These are phyloP conservation scores for Gymnarchus niloticus DNA, from an alignment of 2,113 vertebrate species.

Conservation along the genomic window DNA sequence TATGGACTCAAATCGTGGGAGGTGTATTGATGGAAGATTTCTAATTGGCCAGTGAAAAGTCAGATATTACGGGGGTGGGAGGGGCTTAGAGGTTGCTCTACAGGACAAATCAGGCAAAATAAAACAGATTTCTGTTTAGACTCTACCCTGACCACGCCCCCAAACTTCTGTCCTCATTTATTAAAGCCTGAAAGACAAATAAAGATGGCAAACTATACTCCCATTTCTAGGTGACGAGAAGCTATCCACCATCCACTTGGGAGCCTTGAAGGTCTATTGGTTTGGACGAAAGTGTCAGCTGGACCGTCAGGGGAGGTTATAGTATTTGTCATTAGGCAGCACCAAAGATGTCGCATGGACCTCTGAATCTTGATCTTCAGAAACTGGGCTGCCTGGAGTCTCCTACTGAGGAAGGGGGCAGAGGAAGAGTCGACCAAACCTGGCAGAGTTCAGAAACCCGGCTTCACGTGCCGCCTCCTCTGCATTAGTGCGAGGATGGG, in stretches of 20 bases:
- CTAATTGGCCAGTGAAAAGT: background rate
- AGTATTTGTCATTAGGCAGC: no score
- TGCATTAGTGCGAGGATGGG: background rate
- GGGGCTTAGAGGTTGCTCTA: background rate
- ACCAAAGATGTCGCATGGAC: no score
- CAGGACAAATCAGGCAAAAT: background rate
- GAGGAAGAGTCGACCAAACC: no score
- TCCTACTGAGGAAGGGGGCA: no score
- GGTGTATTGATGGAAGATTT: background rate
- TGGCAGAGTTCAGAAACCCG: background rate
- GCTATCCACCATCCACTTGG: no score
- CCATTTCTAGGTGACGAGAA: no score
- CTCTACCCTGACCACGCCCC: background rate
- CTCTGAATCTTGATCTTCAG: no score
- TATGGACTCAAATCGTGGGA: background rate
- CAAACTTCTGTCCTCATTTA: background rate
- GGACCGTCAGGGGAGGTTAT: no score
- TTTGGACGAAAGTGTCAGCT: no score
- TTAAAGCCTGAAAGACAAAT: background rate
- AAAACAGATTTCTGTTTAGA: background rate
- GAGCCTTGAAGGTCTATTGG: no score
- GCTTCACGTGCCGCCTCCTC: background rate
- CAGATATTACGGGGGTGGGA: background rate
- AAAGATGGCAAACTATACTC: no score
- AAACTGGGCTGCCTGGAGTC: no score